phyloP scores from a whole-genome alignment of 2,797 vertebrate species.

The Leptodactylus fallax region DNA sequence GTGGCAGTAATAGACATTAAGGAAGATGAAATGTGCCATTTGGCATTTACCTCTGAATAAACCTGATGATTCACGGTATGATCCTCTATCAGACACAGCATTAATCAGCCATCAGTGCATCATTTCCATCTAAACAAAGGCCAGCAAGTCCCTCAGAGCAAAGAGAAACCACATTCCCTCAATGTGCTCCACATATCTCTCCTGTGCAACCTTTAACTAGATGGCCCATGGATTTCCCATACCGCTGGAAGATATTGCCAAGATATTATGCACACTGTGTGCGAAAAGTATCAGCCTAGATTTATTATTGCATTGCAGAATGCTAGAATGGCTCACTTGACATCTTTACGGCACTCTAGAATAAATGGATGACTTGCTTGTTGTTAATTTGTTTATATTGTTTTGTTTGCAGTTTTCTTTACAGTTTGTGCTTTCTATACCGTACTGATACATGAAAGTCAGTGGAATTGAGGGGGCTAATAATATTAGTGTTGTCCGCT shows the following conservation, averaged over 20 bases:
- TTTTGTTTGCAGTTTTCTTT: neutral
- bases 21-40: constrained; percentile 59
- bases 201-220: constrained; percentile 54
- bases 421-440: neutral
- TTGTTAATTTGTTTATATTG: constrained; percentile 16
- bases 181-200: constrained; percentile 36
- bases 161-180: constrained; percentile 32
- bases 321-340: constrained; percentile 21
- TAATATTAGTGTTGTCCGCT: neutral
- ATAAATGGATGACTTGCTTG: neutral
- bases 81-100: constrained; percentile 44
- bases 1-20: constrained; percentile 60
- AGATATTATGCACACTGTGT: constrained; percentile 35
- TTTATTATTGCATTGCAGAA: constrained; percentile 35
- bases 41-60: constrained; percentile 62
- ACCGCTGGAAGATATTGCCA: constrained; percentile 23
- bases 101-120: constrained; percentile 60
- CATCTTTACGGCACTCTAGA: neutral
- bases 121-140: constrained; percentile 61
- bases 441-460: neutral
- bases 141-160: constrained; percentile 57
- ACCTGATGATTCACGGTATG: constrained; percentile 61
- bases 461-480: neutral
- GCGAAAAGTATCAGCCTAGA: neutral
- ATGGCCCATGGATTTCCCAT: constrained; percentile 44